phyloP scores from a whole-genome alignment of 2,888 invertebrate species.

The Dynastes maya region DNA sequence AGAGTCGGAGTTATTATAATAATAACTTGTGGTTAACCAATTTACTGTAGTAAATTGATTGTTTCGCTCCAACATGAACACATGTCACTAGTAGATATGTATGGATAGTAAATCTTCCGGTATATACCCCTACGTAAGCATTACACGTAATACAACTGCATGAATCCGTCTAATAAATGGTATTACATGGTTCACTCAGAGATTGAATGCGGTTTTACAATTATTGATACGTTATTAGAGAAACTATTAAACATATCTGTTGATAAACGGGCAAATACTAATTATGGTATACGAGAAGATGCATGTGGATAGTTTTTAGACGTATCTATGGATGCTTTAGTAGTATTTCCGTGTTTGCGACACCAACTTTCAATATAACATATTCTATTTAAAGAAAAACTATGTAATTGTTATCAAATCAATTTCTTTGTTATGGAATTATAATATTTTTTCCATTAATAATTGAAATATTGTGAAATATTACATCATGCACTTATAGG shows the following conservation, averaged over 20 bases:
- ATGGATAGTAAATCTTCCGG: neutral
- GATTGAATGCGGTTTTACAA: neutral
- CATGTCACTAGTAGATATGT: neutral
- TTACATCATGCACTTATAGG: slow-evolving; percentile 1
- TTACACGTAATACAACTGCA: neutral
- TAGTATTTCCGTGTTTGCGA: too few species aligned
- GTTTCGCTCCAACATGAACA: neutral
- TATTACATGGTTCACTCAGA: neutral
- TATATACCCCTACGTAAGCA: neutral
- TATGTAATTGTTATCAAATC: too few species aligned
- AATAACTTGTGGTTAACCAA: slow-evolving; percentile 6
- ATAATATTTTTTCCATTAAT: neutral
- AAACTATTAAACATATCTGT: too few species aligned
- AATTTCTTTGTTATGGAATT: too few species aligned
- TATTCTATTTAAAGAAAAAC: too few species aligned
- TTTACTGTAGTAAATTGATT: neutral
- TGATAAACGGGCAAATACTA: too few species aligned
- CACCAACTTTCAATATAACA: too few species aligned
- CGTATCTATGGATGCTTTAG: too few species aligned
- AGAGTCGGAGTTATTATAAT: neutral
- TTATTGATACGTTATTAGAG: neutral
- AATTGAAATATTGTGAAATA: neutral
- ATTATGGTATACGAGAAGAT: too few species aligned
- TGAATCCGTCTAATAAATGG: neutral
- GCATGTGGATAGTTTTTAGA: too few species aligned